Percentiles rank a stretch among this genome's conserved stretches.
Conservation (phyloP, 2,113 vertebrate genomes). For the Charadrius vociferus region DNA sequence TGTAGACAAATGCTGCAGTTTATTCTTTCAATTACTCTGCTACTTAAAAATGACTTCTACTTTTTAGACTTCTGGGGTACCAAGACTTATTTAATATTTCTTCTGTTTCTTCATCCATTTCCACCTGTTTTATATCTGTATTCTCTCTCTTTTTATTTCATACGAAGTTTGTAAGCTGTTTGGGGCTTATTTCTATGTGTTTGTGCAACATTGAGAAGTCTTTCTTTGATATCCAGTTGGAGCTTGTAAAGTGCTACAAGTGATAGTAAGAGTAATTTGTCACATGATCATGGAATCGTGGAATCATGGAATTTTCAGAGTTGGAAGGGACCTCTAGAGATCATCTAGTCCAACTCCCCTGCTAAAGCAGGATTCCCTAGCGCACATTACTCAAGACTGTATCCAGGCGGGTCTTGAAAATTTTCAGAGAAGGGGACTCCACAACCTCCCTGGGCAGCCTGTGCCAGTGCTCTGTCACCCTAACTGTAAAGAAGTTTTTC, state of each 20-base stretch:
- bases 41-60: background rate
- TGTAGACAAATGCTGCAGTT: background rate
- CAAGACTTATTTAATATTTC: background rate
- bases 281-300: no score
- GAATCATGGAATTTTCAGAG: no score
- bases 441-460: no score
- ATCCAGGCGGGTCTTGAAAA: no score
- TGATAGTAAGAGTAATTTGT: background rate
- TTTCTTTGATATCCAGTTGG: background rate
- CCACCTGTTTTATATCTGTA: background rate
- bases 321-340: no score
- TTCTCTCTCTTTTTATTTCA: background rate
- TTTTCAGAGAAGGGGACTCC: no score
- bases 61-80: fast-evolving
- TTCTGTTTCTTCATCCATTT: background rate
- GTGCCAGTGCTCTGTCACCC: no score
- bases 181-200: background rate
- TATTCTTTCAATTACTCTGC: background rate
- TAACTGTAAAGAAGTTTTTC: no score
- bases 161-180: background rate
- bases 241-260: background rate
- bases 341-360: no score
- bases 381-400: no score
- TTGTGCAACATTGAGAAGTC: background rate
- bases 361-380: no score